Conservation (phyloP, 2,888 invertebrate species). For the Formica aserva region DNA sequence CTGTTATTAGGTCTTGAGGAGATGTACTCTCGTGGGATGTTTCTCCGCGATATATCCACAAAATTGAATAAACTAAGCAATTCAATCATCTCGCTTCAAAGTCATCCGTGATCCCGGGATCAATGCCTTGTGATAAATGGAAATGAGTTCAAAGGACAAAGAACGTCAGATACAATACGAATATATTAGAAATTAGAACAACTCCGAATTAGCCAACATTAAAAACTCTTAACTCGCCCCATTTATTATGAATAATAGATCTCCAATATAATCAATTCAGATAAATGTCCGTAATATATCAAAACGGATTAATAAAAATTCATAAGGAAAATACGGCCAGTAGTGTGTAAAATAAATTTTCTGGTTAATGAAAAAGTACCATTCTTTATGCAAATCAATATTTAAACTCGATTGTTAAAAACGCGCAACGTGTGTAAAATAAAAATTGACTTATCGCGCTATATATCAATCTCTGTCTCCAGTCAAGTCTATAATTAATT, state of each 20-base stretch:
- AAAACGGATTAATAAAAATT: slow-evolving; percentile 32
- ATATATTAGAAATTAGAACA: slow-evolving; percentile 27
- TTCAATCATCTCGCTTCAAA: slow-evolving; percentile 62
- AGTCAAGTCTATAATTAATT: slow-evolving; percentile 39
- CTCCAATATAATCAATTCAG: neutral
- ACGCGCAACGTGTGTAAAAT: neutral
- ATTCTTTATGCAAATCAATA: slow-evolving; percentile 35
- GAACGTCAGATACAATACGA: slow-evolving; percentile 2
- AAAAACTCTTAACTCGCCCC: neutral
- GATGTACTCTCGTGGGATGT: slow-evolving; percentile 55
- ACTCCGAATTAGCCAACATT: neutral
- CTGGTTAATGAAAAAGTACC: slow-evolving; percentile 6
- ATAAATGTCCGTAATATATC: slow-evolving; percentile 1
- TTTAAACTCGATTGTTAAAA: slow-evolving; percentile 29
- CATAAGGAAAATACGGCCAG: neutral
- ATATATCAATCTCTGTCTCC: slow-evolving; percentile 31
- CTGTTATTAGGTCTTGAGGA: slow-evolving; percentile 58
- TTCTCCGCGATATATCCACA: slow-evolving; percentile 57
- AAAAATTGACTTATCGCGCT: slow-evolving; percentile 4
- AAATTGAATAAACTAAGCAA: slow-evolving; percentile 67
- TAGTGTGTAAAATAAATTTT: slow-evolving; percentile 1
- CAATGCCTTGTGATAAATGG: slow-evolving; percentile 56
- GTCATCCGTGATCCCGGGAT: slow-evolving; percentile 62
- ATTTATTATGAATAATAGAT: slow-evolving; percentile 22
- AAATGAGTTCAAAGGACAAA: slow-evolving; percentile 59